Evolutionary conservation across 1,140 invertebrate genomes (phyloP).

Genomic region (Metaphire vulgaris): DNA sequence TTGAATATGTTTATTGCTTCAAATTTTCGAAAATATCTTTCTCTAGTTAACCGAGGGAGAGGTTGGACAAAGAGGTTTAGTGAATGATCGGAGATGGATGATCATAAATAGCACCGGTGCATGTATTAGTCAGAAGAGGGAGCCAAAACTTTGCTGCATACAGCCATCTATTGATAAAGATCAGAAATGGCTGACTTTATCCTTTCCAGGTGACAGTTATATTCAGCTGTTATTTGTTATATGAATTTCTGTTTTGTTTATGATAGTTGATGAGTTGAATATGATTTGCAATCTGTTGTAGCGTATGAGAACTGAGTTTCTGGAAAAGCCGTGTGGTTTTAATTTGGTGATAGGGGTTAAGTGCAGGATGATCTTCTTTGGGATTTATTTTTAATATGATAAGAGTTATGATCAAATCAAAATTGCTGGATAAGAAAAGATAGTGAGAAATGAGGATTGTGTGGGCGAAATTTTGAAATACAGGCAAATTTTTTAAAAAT

Average conservation of each 20-base stretch:
- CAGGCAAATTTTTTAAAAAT: too few relatives aligned
- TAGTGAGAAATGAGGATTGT: too few relatives aligned
- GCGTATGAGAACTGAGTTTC: not conserved
- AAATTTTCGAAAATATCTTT: not conserved
- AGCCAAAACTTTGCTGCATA: slow-evolving; percentile 72
- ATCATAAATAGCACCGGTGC: slow-evolving; percentile 70
- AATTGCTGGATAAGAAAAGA: too few relatives aligned
- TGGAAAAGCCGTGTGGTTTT: not conserved
- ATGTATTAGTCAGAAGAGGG: slow-evolving; percentile 79
- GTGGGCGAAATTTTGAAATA: too few relatives aligned
- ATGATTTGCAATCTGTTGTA: not conserved
- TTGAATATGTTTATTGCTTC: too few relatives aligned
- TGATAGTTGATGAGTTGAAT: not conserved
- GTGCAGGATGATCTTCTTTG: not conserved
- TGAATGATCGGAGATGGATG: slow-evolving; percentile 89
- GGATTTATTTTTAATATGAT: too few relatives aligned
- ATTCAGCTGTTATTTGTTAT: too few relatives aligned
- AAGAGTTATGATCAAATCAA: too few relatives aligned
- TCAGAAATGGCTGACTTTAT: slow-evolving; percentile 59
- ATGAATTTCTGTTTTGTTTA: not conserved
- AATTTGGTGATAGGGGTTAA: not conserved
- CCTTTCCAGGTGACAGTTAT: slow-evolving; percentile 64
- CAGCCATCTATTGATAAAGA: slow-evolving; percentile 64
- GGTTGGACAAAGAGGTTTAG: slow-evolving; percentile 65
- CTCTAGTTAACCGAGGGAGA: slow-evolving; percentile 60